Evolutionary conservation across 2,888 invertebrate genomes (phyloP), one percentile per base, ranked within the genome.

Genomic region (Eutolmus rufibarbis): DNA sequence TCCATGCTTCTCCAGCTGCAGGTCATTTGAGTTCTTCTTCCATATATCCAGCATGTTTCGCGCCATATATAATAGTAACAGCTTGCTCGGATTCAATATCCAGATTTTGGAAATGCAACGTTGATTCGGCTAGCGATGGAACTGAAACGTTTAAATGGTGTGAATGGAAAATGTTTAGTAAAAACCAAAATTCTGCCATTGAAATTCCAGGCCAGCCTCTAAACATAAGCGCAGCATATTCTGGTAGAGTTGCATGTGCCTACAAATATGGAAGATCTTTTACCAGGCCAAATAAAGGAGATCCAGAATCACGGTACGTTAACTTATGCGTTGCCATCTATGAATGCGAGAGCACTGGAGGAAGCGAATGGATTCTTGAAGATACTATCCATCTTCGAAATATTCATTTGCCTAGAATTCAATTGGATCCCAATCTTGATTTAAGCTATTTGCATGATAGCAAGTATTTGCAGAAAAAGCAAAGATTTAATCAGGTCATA

Each of bases 321-420:
- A 97, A 98, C 92, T 94, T 98, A 0, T 97, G 97, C 92, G 98
- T 99, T 8, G 98, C 98, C 76, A 98, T 99, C 89, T 99, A 98
- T 93, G 99, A 99, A 92, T 99, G 99, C 92, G 99, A 99, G 93
- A 99, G 99, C 89, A 98, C 98, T 7, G 99, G 98, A 81, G 99
- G 97, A 87, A 96, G 96, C 57, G 97, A 97, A 91, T 99, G 99
- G 99, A 94, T 98, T 76, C 93, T 98, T 14, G 99, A 99, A 92
- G 99, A 99, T 90, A 98, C 97, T 0, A 98, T 99, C 89, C 97
- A 98, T 89, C 93, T 99, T 90, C 96, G 97, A 91, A 98, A 98
- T 91, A 97, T 98, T 89, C 97, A 97, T 91, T 92, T 98, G 89
- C 97, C 97, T 0, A 93, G 97, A 85, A 96, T 97, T 19, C 95